Conservation (phyloP, 2,113 vertebrate genomes). For the Lasiurus borealis region DNA sequence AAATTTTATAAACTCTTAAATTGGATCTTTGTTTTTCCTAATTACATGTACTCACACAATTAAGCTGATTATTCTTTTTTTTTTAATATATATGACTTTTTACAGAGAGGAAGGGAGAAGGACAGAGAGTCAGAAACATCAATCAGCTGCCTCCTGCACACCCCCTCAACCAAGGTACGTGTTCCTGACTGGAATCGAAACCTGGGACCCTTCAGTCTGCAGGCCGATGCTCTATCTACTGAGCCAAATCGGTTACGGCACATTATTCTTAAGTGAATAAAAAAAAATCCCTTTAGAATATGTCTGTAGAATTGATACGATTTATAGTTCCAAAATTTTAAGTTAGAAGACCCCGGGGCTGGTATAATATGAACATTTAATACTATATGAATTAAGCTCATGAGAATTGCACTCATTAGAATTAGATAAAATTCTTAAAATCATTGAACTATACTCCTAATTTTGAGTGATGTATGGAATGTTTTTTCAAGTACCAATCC, state of each 20-base stretch:
- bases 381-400: not conserved
- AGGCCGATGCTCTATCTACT: too few relatives aligned
- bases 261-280: conserved; percentile 11
- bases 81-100: too few relatives aligned
- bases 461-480: not conserved
- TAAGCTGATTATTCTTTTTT: not conserved
- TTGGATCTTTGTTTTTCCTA: not conserved
- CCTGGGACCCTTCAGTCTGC: too few relatives aligned
- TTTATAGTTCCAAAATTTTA: conserved; percentile 38
- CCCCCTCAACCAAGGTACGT: too few relatives aligned
- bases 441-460: not conserved
- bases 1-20: not conserved
- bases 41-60: not conserved
- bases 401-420: not conserved
- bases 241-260: not conserved
- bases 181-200: too few relatives aligned
- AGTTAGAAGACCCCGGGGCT: not conserved
- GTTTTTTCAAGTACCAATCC: not conserved
- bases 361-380: not conserved
- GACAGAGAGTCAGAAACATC: too few relatives aligned
- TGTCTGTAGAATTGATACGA: not conserved
- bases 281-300: conserved; percentile 3
- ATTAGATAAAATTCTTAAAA: not conserved
- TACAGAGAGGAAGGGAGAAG: too few relatives aligned
- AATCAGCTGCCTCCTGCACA: too few relatives aligned